Conservation (phyloP, 2,113 vertebrate species). For the Phodopus roborovskii region DNA sequence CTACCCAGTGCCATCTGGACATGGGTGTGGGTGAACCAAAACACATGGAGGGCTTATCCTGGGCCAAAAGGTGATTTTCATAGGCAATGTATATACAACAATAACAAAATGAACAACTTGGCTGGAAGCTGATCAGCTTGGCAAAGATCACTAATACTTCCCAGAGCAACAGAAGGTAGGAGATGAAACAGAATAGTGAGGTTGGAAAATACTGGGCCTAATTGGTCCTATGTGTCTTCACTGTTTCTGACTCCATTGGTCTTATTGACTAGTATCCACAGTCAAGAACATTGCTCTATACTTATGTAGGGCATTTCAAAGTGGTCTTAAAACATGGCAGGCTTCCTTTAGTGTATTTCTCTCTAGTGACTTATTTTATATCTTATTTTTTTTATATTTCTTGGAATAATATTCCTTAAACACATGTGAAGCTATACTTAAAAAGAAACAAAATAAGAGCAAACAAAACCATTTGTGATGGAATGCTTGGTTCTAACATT, state of each 20-base stretch:
- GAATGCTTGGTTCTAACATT: not conserved
- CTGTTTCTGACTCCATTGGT: not conserved
- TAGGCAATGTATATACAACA: not conserved
- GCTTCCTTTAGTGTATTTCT: not conserved
- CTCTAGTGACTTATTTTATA: not conserved
- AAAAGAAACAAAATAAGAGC: not conserved
- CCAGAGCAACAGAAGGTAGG: not conserved
- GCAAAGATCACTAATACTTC: not conserved
- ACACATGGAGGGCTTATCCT: not conserved
- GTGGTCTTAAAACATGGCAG: not conserved
- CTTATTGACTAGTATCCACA: not conserved
- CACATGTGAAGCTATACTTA: not conserved
- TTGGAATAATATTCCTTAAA: not conserved
- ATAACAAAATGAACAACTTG: not conserved
- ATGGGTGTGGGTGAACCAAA: not conserved
- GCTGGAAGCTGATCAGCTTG: not conserved
- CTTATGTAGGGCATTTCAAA: not conserved
- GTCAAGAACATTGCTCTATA: not conserved
- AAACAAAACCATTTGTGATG: not conserved
- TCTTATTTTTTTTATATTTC: not conserved
- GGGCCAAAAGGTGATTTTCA: not conserved
- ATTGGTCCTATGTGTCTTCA: not conserved
- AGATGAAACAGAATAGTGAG: not conserved
- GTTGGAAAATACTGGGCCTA: not conserved
- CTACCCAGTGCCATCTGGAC: rapidly evolving